Evolutionary conservation across 1,140 invertebrate species (phyloP).

Genomic region (Micrasema longulum): DNA sequence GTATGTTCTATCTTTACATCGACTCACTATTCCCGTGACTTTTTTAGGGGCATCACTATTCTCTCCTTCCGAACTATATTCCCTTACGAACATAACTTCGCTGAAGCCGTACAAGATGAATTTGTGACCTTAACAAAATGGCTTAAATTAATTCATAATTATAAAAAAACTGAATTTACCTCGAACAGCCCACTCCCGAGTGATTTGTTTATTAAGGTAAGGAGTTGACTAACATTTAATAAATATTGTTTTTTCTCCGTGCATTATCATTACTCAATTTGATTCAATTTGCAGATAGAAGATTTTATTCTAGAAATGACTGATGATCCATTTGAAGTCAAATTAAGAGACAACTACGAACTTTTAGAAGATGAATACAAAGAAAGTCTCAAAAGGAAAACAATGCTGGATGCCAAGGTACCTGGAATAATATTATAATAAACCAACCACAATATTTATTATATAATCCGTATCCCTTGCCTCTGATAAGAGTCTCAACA

Average conservation of each 20-base stretch:
- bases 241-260: slow-evolving; percentile 16
- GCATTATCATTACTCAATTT: slow-evolving; percentile 46
- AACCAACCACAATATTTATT: slow-evolving; percentile 2
- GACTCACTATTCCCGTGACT: neutral
- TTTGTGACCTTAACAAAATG: slow-evolving; percentile 92
- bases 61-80: slow-evolving; percentile 82
- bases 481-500: too few relatives aligned
- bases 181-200: slow-evolving; percentile 78
- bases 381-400: slow-evolving; percentile 92
- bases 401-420: slow-evolving; percentile 91
- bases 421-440: slow-evolving; percentile 33
- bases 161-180: slow-evolving; percentile 77
- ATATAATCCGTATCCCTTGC: too few relatives aligned
- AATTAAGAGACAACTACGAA: slow-evolving; percentile 95
- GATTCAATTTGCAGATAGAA: slow-evolving; percentile 71
- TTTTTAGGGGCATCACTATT: slow-evolving; percentile 71
- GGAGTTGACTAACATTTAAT: neutral
- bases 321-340: slow-evolving; percentile 98
- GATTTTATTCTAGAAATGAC: slow-evolving; percentile 90
- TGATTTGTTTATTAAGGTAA: slow-evolving; percentile 89
- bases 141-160: slow-evolving; percentile 85
- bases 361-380: slow-evolving; percentile 95
- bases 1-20: neutral
- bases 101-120: slow-evolving; percentile 92
- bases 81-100: slow-evolving; percentile 94